These are phyloP conservation scores for Sarcophaga peregrina DNA, from an alignment of 1,140 invertebrate genomes.

Conservation along the genomic window DNA sequence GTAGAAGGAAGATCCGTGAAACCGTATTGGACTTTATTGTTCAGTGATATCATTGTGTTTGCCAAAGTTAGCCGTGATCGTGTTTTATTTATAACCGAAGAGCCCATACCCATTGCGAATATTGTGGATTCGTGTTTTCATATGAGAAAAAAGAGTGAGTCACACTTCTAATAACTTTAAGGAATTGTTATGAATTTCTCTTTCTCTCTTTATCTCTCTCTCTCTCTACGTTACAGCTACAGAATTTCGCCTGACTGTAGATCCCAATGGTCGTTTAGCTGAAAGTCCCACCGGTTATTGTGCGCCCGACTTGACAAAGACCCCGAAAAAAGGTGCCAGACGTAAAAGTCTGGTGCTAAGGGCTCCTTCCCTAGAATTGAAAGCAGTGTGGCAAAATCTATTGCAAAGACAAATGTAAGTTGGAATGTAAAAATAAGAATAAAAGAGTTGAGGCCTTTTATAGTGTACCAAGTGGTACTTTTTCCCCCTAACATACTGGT, in stretches of 20 bases:
- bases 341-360: slow-evolving; percentile 78
- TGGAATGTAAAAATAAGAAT: slow-evolving; percentile 30
- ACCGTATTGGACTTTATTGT: slow-evolving; percentile 85
- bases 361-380: slow-evolving; percentile 83
- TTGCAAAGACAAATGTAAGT: slow-evolving; percentile 87
- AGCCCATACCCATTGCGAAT: slow-evolving; percentile 80
- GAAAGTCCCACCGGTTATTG: slow-evolving; percentile 77
- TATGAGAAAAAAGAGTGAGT: slow-evolving; percentile 81
- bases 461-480: not conserved
- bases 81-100: slow-evolving; percentile 87
- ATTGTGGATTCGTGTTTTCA: slow-evolving; percentile 86
- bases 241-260: slow-evolving; percentile 77
- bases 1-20: slow-evolving; percentile 83
- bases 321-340: slow-evolving; percentile 72
- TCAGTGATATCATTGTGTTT: slow-evolving; percentile 85
- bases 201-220: no score
- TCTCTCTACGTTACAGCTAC: slow-evolving; percentile 69
- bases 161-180: not conserved
- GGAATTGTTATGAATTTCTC: no score
- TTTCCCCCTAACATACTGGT: not conserved
- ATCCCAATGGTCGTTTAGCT: slow-evolving; percentile 70
- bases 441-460: not conserved
- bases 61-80: slow-evolving; percentile 85
- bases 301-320: slow-evolving; percentile 70
- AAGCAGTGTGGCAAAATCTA: slow-evolving; percentile 90